Base-by-base conservation (phyloP, 2,113 vertebrate genomes). In the Dromaius novaehollandiae region DNA sequence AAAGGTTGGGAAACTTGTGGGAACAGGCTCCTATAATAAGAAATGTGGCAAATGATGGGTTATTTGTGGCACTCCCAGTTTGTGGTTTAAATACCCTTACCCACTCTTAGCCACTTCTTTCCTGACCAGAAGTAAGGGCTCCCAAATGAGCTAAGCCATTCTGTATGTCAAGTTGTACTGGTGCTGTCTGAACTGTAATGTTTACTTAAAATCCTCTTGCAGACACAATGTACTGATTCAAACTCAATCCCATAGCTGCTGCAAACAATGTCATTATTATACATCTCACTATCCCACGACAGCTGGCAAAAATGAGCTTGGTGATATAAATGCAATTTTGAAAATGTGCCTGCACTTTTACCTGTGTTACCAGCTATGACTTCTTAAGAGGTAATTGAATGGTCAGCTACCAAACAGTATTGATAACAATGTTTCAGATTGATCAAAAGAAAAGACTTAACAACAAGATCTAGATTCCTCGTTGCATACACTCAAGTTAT, bases 211-310 rank as follows among this genome's bases (percentile, higher is more conserved):
- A 79, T 82, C 48, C n/a, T 85, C 56, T 78, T 75, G 69, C 26
- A 86, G 93, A 74, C 82, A 75, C 71, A 78, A 34, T 30, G 32
- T 60, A 55, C 55, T 82, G 34, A 75, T 93, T 96, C 69, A 70
- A 63, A 70, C 53, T 90, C 4, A 1, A 90, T 82, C 55, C 88
- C 38, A 30, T 30, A 73, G 48, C 28, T 94, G 56, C 65, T 76
- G 69, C 80, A 83, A 70, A 64, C 68, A 71, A 50, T 32, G 34
- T 38, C 51, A n/a, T 92, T 94, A 48, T 68, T 90, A 51, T 36
- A 86, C 51, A 90, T 63, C 22, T 32, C 9, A 2, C 86, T 82
- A 69, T 53, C 51, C 63, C 61, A 51, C 0, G 15, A 65, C 65
- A 97, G n/a, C 51, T 84, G 69, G 79, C 61, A 85, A 48, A 90